Conservation (phyloP, 2,113 vertebrate genomes). For the Propithecus coquereli region DNA sequence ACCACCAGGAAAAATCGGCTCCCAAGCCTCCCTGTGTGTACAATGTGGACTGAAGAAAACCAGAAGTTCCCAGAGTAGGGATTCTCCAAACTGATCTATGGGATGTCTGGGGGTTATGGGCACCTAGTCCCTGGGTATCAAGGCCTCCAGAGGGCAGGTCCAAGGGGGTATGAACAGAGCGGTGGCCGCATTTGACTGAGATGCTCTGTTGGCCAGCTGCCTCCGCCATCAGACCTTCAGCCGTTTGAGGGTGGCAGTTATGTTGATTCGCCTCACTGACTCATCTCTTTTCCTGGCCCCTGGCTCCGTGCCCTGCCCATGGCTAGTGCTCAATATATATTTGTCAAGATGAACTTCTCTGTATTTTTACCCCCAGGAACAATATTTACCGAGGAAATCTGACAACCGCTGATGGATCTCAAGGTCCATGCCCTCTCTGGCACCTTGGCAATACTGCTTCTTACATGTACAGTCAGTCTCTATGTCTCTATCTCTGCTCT, state of each 20-base stretch:
- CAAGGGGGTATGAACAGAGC: too few species aligned
- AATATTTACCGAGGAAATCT: conserved; percentile 9
- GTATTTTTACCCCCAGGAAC: not conserved
- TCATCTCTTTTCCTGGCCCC: not conserved
- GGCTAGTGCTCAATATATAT: not conserved
- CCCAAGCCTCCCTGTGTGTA: not conserved
- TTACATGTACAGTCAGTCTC: not conserved
- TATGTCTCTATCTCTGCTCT: not conserved
- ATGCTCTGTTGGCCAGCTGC: not conserved
- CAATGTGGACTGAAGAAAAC: not conserved
- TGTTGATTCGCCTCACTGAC: not conserved
- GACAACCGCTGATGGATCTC: conserved; percentile 24
- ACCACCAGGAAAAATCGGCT: not conserved
- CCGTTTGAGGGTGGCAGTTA: not conserved
- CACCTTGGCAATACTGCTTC: not conserved
- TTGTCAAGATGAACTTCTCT: not conserved
- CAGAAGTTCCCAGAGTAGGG: not conserved
- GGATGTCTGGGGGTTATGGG: not conserved
- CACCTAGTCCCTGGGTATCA: not conserved
- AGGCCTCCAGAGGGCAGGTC: not conserved
- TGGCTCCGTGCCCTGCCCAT: not conserved
- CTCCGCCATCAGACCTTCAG: not conserved
- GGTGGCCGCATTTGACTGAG: not conserved
- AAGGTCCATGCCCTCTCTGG: not conserved
- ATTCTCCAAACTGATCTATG: not conserved